Base-by-base conservation (phyloP, 2,797 vertebrate species). In the Pyrocephalus nanus region DNA sequence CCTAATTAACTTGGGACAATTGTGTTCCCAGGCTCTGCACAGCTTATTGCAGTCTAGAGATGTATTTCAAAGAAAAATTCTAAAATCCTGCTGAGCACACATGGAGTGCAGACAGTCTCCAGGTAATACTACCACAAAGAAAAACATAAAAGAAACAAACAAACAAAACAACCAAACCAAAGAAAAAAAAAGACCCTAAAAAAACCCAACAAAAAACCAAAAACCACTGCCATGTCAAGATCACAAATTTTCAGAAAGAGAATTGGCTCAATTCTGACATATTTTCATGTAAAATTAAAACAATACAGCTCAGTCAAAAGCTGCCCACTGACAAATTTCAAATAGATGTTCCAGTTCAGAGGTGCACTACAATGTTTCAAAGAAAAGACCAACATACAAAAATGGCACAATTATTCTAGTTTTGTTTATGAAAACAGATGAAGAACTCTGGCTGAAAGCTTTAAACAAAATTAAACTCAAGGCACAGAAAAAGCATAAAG, bases 281-380 rank as follows among this genome's bases (percentile, higher is more conserved):
- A 73, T 87, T 70, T 87, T 85, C 36, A 82, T 60, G 65, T 48
- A 60, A 93, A 87, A 89, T 82, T 62, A 66, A 79, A 93, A 86
- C 38, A 54, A 38, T 47, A 58, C 15, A 75, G 30, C 70, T 66
- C 73, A 90, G 76, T 43, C 60, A 92, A 58, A 84, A 47, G 61
- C 57, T 86, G 86, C 38, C 42, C 30, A 61, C 40, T n/a, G 25
- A 81, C 54, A 84, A 85, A 85, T 73, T 76, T 82, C 67, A 87
- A 60, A 29, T 26, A 66, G 20, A 32, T 36, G 51, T 48, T 92
- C 47, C 71, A 85, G 62, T 84, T 89, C 43, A 91, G 67, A 96
- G 67, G 21, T 87, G 26, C 53, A 48, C 22, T 66, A 85, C 55
- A 78, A 6, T 45, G 76, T 60, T 84, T 87, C 80, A 75, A 70